phyloP scores from a whole-genome alignment of 1,140 invertebrate genomes.

The Apis laboriosa region DNA sequence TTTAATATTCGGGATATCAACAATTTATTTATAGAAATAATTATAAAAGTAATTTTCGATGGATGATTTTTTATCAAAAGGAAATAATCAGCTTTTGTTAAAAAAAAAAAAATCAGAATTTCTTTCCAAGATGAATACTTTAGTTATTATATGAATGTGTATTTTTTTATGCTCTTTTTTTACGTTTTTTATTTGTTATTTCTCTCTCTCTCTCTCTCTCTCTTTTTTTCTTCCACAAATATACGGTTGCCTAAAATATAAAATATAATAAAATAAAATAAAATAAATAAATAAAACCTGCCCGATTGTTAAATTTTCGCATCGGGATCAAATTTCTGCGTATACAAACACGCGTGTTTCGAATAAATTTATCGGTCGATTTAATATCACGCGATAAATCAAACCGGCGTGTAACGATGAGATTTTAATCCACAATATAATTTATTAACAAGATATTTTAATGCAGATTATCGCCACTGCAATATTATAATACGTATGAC shows the following conservation, averaged over 20 bases:
- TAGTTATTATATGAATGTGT: no score
- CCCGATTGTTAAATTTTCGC: neutral
- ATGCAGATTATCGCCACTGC: conserved; percentile 18
- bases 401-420: conserved; percentile 1
- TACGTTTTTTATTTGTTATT: neutral
- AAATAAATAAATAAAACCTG: neutral
- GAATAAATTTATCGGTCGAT: conserved; percentile 30
- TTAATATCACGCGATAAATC: conserved; percentile 6
- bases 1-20: no score
- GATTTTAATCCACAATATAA: conserved; percentile 33
- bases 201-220: no score
- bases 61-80: no score
- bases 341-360: neutral
- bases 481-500: neutral
- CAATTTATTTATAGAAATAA: no score
- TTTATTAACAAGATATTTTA: conserved; percentile 42
- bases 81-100: no score
- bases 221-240: neutral
- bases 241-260: neutral
- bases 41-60: no score
- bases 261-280: neutral
- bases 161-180: neutral
- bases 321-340: neutral
- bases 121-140: no score
- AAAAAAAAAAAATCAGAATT: no score